Percentiles rank a stretch among this genome's conserved stretches.
Conservation (phyloP, 2,113 vertebrate genomes). For the Equus quagga region DNA sequence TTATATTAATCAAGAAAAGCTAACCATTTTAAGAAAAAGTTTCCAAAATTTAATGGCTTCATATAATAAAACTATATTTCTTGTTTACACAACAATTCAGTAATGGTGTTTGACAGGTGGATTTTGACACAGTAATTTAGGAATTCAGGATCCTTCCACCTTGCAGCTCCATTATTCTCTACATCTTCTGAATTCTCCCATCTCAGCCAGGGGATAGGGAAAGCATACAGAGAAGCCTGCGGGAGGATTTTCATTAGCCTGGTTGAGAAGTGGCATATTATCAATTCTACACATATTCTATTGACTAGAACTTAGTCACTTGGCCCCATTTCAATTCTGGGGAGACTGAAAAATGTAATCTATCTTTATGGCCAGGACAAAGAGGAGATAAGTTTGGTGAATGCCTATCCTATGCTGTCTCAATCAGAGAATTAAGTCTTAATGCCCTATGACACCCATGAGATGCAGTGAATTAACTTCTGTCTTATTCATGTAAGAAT, state of each 20-base stretch:
- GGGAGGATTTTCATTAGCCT: neutral
- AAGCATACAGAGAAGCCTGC: neutral
- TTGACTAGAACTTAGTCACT: neutral
- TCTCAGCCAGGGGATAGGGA: neutral
- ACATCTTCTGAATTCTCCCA: neutral
- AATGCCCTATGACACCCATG: neutral
- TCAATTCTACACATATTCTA: neutral
- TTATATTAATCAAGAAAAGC: neutral
- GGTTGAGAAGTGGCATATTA: neutral
- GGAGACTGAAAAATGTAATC: neutral
- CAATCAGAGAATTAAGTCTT: conserved; percentile 20
- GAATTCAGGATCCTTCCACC: neutral
- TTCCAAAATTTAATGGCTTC: neutral
- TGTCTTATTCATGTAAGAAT: neutral
- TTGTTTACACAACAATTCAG: neutral
- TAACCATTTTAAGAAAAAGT: neutral
- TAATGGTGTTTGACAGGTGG: neutral
- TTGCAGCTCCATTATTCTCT: neutral
- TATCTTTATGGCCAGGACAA: neutral
- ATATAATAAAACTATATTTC: neutral
- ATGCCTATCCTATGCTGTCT: neutral
- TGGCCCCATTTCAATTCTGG: neutral
- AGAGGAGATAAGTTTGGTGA: neutral
- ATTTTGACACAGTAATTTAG: neutral
- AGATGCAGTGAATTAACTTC: neutral